Evolutionary conservation across 2,888 invertebrate species (phyloP), one percentile per base, ranked within the genome.

Genomic region (Lithophane semibrunnea): DNA sequence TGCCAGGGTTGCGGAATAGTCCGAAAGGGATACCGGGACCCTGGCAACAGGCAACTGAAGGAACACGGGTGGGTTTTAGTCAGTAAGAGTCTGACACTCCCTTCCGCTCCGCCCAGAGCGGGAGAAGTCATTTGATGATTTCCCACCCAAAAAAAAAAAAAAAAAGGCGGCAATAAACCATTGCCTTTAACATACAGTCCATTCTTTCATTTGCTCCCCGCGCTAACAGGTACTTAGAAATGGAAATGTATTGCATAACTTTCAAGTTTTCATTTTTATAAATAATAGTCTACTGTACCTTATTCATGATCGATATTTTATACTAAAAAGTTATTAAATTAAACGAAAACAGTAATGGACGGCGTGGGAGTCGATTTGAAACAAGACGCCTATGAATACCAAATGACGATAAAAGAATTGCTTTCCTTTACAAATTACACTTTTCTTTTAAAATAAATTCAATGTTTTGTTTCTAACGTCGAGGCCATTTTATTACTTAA

Each of bases 261-360:
- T 37, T n/a, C 9, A 47, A 73, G 18, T 58, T 64, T 64, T 37
- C 16, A 75, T 47, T 63, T n/a, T 16, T 54, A 61, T 18, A 24
- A 74, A 49, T 42, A 76, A 76, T 63, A 63, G 29, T 2, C 24
- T 54, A 49, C 12, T n/a, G 16, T 24, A 21, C 18, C 24, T 61
- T 63, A 58, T 58, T 68, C 56, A 63, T 18, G 37, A 66, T 56
- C 37, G 49, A 24, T 67, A 67, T 58, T 84, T 69, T 29, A 66
- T 29, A 37, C 60, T 73, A 66, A 80, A 84, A 58, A 80, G 24
- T 80, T 69, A 80, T 73, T 58, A 56, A 82, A 81, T 84, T 69
- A 80, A 73, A 82, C 16, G 56, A 61, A 68, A 75, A 75, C 65
- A 68, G 56, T 77, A 79, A 83, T 73, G 73, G 76, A 72, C 5